Percentiles rank a stretch among this genome's conserved stretches.
phyloP scores from a whole-genome alignment of 1,140 invertebrate genomes.

The Drosophila malerkotliana region DNA sequence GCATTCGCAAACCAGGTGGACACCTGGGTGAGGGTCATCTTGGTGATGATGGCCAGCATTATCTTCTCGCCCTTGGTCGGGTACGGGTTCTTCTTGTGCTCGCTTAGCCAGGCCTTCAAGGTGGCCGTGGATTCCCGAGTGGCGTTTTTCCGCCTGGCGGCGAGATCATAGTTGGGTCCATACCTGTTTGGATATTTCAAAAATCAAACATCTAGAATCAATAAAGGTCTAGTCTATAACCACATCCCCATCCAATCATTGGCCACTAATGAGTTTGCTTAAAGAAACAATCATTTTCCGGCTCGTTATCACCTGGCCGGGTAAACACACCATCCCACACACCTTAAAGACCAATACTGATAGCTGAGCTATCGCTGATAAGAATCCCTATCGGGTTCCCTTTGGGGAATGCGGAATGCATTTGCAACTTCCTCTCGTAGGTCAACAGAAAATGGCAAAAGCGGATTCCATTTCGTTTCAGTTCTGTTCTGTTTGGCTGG shows the following conservation, averaged over 20 bases:
- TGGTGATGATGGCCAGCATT: conserved; percentile 97
- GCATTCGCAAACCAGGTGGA: conserved; percentile 99
- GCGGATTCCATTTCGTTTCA: conserved; percentile 35
- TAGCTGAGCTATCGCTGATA: conserved; percentile 37
- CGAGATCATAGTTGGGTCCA: conserved; percentile 96
- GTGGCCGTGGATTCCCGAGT: conserved; percentile 98
- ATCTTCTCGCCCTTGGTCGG: conserved; percentile 98
- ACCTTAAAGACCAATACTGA: conserved; percentile 27
- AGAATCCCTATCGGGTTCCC: conserved; percentile 3
- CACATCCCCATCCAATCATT: conserved; percentile 9
- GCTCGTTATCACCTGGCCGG: conserved; percentile 22
- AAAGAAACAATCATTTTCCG: conserved; percentile 17
- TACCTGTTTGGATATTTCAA: conserved; percentile 87
- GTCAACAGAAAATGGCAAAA: conserved; percentile 44
- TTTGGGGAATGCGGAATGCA: conserved; percentile 27
- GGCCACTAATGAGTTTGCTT: conserved; percentile 37
- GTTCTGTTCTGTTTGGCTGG: neutral
- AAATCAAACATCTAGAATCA: conserved; percentile 33
- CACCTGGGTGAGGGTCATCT: conserved; percentile 98
- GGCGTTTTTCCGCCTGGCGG: conserved; percentile 97
- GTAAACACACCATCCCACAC: conserved; percentile 19
- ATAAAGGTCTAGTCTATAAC: conserved; percentile 4
- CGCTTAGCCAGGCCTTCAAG: conserved; percentile 97
- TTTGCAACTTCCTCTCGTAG: conserved; percentile 70
- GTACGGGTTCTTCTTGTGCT: conserved; percentile 98